A percentile compares a stretch with the other conserved stretches of the same genome.
Evolutionary conservation across 2,797 vertebrate genomes (phyloP).

Genomic region (Dipus sagitta): DNA sequence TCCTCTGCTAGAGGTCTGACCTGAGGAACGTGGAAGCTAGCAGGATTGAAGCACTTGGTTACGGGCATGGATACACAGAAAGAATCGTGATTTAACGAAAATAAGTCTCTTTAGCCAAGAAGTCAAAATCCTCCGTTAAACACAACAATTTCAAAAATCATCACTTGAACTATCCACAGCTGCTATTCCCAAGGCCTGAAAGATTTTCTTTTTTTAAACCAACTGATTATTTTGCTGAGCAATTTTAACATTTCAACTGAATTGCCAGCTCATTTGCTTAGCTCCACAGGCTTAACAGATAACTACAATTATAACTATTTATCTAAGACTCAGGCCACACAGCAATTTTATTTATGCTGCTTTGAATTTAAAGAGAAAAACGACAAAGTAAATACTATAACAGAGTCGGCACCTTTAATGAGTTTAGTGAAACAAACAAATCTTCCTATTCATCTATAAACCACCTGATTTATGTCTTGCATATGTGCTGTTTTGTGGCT

Average conservation of each 20-base stretch:
- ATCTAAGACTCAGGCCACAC: slow-evolving; percentile 11
- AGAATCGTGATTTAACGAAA: slow-evolving; percentile 28
- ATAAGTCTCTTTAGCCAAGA: slow-evolving; percentile 43
- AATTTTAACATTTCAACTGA: slow-evolving; percentile 48
- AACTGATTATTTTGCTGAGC: slow-evolving; percentile 36
- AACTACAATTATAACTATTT: slow-evolving; percentile 62
- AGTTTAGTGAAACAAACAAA: slow-evolving; percentile 55
- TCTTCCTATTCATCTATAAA: slow-evolving; percentile 13
- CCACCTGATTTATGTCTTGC: neutral
- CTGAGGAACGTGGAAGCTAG: neutral
- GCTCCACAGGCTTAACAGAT: neutral
- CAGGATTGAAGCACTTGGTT: slow-evolving; percentile 9
- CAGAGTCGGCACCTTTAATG: slow-evolving; percentile 48
- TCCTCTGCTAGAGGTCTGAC: neutral
- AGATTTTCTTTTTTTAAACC: neutral
- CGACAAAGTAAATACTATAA: slow-evolving; percentile 59
- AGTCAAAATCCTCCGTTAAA: slow-evolving; percentile 19
- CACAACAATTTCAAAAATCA: slow-evolving; percentile 43
- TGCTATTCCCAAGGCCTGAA: neutral
- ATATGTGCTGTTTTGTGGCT: neutral
- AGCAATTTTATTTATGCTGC: slow-evolving; percentile 58
- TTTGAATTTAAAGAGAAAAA: slow-evolving; percentile 48
- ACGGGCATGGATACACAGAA: neutral
- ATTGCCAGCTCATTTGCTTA: slow-evolving; percentile 14
- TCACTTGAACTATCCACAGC: neutral